These are phyloP conservation scores for Climacteris rufus DNA, from an alignment of 2,113 vertebrate genomes.

Conservation along the genomic window DNA sequence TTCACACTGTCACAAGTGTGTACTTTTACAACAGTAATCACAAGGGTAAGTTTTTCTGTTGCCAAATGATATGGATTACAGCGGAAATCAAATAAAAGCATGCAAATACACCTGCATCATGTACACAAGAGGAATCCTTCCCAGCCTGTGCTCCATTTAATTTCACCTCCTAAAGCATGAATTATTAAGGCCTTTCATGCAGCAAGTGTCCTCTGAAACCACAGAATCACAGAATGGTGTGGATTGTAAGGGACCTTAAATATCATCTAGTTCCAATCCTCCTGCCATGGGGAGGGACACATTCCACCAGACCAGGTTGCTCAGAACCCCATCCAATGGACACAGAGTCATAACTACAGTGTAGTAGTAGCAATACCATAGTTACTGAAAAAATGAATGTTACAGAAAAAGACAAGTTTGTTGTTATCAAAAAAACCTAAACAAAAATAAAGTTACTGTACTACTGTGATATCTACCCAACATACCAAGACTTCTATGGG, in stretches of 20 bases:
- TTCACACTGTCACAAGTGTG: background rate
- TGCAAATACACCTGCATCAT: fast-evolving
- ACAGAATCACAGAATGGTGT: background rate
- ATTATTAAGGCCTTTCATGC: background rate
- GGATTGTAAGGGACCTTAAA: background rate
- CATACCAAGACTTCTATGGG: background rate
- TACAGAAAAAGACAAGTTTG: background rate
- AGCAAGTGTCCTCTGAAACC: background rate
- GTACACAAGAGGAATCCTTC: background rate
- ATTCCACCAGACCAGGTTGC: background rate
- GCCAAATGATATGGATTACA: background rate
- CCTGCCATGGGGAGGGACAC: background rate
- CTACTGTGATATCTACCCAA: background rate
- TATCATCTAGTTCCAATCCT: background rate
- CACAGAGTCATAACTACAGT: background rate
- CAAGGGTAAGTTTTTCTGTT: background rate
- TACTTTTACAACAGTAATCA: background rate
- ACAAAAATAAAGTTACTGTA: background rate
- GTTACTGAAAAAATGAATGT: background rate
- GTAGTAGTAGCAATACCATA: background rate
- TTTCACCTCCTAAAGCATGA: background rate
- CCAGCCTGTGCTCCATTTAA: background rate
- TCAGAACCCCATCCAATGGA: background rate
- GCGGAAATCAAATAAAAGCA: background rate
- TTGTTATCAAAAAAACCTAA: background rate